Evolutionary conservation across 1,140 invertebrate genomes (phyloP).

Genomic region (Goniozus legneri): DNA sequence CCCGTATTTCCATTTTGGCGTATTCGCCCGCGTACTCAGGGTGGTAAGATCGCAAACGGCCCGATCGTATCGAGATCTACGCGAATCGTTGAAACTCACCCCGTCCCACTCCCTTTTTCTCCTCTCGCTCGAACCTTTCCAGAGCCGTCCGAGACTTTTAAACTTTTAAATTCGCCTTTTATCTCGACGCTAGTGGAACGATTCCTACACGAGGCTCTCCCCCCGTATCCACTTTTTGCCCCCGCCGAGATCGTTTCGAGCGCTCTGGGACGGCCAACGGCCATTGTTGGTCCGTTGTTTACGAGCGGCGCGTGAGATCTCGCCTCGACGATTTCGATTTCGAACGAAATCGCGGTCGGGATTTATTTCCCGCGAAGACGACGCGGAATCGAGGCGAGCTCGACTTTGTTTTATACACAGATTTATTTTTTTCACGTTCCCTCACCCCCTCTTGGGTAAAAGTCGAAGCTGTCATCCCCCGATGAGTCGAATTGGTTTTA

Average conservation of each 20-base stretch:
- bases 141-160: slow-evolving; percentile 40
- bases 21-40: too few species aligned
- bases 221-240: too few species aligned
- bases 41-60: slow-evolving; percentile 25
- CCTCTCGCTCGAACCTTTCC: slow-evolving; percentile 6
- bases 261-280: slow-evolving; percentile 41
- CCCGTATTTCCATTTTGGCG: slow-evolving; percentile 33
- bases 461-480: too few species aligned
- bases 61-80: slow-evolving; percentile 42
- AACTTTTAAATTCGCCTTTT: slow-evolving; percentile 52
- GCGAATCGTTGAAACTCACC: slow-evolving; percentile 30
- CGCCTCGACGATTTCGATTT: slow-evolving; percentile 40
- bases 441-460: too few species aligned
- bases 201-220: slow-evolving; percentile 32
- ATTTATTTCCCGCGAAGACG: background rate
- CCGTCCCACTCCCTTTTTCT: slow-evolving; percentile 12
- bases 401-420: too few species aligned
- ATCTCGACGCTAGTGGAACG: slow-evolving; percentile 41
- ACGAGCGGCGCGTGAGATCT: slow-evolving; percentile 49
- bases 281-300: slow-evolving; percentile 51
- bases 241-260: slow-evolving; percentile 19
- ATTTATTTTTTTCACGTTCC: too few species aligned
- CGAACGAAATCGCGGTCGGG: too few species aligned
- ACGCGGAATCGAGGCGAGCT: too few species aligned
- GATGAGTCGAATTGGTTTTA: too few species aligned